Conservation (phyloP, 2,888 invertebrate species). For the Acanthosepion esculentum region DNA sequence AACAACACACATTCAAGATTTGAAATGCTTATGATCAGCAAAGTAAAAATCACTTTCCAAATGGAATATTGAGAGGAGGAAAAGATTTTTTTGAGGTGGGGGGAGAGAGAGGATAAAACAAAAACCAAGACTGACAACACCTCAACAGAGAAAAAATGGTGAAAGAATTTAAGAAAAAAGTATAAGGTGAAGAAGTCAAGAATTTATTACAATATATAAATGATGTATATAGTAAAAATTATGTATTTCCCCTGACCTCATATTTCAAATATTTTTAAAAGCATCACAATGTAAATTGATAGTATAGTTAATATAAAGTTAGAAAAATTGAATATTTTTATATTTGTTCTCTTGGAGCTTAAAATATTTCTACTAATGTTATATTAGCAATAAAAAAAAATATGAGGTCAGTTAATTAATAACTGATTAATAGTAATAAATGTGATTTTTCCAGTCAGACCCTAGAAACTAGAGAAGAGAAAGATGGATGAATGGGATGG, state of each 20-base stretch:
- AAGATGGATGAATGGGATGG: neutral
- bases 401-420: no score
- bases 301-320: neutral
- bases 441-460: neutral
- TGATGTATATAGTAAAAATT: neutral
- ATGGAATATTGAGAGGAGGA: neutral
- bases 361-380: neutral
- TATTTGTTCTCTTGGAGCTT: neutral
- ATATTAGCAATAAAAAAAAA: no score
- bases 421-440: neutral
- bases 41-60: slow-evolving; percentile 25
- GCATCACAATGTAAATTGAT: neutral
- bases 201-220: neutral
- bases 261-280: neutral
- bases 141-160: neutral
- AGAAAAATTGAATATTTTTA: neutral
- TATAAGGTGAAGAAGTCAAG: neutral
- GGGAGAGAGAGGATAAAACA: neutral
- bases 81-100: neutral
- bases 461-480: neutral
- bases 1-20: neutral
- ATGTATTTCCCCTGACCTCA: neutral
- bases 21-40: neutral
- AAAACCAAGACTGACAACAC: neutral
- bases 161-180: neutral